Evolutionary conservation across 1,140 invertebrate genomes (phyloP), one percentile per base, ranked within the genome.

Genomic region (Drosophila varians): DNA sequence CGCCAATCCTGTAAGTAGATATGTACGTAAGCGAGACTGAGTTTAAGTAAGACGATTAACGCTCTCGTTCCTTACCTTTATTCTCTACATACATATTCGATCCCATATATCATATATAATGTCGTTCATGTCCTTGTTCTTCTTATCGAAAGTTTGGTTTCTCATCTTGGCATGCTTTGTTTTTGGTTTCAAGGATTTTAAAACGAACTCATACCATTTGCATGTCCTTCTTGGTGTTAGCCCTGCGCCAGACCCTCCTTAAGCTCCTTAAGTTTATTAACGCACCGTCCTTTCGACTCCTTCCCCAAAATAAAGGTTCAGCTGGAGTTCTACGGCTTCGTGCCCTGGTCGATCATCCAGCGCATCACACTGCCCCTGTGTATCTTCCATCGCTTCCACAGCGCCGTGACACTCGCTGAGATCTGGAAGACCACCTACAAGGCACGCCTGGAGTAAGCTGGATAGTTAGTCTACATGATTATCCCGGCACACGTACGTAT

Each of bases 401-500:
- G 97, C 26, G 97, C 97, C 16, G 97, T 99, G 19, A 98, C 97
- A 92, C 94, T 99, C 65, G 98, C 98, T 71, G 98, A 99, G 92
- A 98, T 99, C 62, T 99, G 98, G 98, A 98, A 98, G 92, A 98
- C 97, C 73, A 98, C 97, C 90, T 99, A 99, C 94, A 98, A 98
- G 93, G 95, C 96, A 65, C 94, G 96, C 69, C 92, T 96, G 88
- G 96, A 96, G 92, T 96, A 95, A 94, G 93, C 34, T 26, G 64
- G 23, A 8, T 4, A 31, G 25, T 34, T 11, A 1, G 11, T 38
- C 14, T 16, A 38, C 12, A 36, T 9, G 5, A 12, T 11, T 38
- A 38, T 38, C 36, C 36, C 36, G 36, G 36, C 36, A 38, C 36
- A 38, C 36, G 16, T 38, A 38, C n/a, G 14, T 38, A 38, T 38